Evolutionary conservation across 2,888 invertebrate species (phyloP), one percentile per base, ranked within the genome.

Genomic region (Dasysyrphus tricinctus): DNA sequence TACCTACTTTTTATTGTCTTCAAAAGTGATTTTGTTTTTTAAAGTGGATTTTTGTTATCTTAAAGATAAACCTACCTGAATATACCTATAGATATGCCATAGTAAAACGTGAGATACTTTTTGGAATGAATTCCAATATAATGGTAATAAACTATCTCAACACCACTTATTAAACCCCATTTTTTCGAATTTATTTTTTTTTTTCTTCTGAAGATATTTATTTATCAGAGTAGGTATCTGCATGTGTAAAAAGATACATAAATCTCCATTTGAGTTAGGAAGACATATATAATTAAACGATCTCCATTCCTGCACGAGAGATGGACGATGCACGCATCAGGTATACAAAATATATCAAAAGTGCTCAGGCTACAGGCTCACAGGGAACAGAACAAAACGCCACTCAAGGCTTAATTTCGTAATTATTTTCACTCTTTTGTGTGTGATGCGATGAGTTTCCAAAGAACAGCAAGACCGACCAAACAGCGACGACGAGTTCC

Each of bases 331-430:
- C 54, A 54, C 51, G 32, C 74, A 42, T 5, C 42, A 63, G 63
- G 72, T 70, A 59, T n/a, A 34, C 16, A 42, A 37, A n/a, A 34
- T n/a, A 42, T 16, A 57, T 57, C 34, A 12, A 16, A 24, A 29
- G 14, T 54, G 47, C 47, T 65, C 16, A 8, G 24, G 24, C 24
- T 24, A 57, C 16, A 8, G 24, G 24, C 24, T 24, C 24, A 24
- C 24, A 24, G 24, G 3, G 24, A 24, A 24, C 24, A 24, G 24
- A 24, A 24, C 56, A 39, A 29, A 65, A 61, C 56, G 16, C 63
- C 69, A 79, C 65, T 79, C 75, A 63, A 70, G 70, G 70, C 70
- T 75, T 84, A 65, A 84, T 84, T 84, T 75, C 80, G 83, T 84
- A 79, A 84, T 84, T 84, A 80, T 70, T 74, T 74, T 79, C 78